Percentiles rank a stretch among this genome's conserved stretches.
These are phyloP conservation scores for Drosophila hamatofila DNA, from an alignment of 2,888 invertebrate species.

Conservation along the genomic window DNA sequence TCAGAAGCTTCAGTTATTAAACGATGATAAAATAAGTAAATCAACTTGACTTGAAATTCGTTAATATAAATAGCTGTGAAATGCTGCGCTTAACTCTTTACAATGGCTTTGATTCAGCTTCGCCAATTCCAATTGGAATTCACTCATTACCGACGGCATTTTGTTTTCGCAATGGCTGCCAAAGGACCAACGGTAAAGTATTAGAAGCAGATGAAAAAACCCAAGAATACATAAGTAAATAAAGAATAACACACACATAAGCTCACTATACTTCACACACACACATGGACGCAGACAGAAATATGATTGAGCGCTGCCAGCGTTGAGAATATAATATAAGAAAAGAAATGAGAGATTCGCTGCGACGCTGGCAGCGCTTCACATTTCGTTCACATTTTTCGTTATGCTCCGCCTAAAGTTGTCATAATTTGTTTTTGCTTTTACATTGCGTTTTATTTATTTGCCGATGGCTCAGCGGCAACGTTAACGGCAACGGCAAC, in stretches of 20 bases:
- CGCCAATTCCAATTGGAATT: conserved; percentile 4
- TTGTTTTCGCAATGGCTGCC: conserved; percentile 26
- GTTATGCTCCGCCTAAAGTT: conserved; percentile 85
- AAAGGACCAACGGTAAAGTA: conserved; percentile 58
- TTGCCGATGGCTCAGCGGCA: conserved; percentile 54
- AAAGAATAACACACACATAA: conserved; percentile 39
- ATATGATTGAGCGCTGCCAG: conserved; percentile 67
- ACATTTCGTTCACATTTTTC: conserved; percentile 17
- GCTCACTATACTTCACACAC: neutral
- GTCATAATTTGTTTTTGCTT: conserved; percentile 84
- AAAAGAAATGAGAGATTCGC: conserved; percentile 41
- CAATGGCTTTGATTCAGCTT: neutral
- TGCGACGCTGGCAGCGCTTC: conserved; percentile 32
- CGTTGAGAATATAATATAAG: conserved; percentile 46
- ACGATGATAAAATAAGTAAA: neutral
- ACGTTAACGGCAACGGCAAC: conserved; percentile 53
- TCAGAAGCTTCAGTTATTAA: neutral
- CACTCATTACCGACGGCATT: conserved; percentile 45
- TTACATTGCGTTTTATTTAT: conserved; percentile 70
- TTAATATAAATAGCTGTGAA: neutral
- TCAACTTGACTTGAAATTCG: neutral
- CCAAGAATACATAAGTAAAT: conserved; percentile 71
- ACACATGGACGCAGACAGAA: conserved; percentile 31
- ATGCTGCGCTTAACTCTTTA: neutral
- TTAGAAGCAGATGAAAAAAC: conserved; percentile 25